These are phyloP conservation scores for Gryllus bimaculatus DNA, from an alignment of 1,140 invertebrate genomes.

Conservation along the genomic window DNA sequence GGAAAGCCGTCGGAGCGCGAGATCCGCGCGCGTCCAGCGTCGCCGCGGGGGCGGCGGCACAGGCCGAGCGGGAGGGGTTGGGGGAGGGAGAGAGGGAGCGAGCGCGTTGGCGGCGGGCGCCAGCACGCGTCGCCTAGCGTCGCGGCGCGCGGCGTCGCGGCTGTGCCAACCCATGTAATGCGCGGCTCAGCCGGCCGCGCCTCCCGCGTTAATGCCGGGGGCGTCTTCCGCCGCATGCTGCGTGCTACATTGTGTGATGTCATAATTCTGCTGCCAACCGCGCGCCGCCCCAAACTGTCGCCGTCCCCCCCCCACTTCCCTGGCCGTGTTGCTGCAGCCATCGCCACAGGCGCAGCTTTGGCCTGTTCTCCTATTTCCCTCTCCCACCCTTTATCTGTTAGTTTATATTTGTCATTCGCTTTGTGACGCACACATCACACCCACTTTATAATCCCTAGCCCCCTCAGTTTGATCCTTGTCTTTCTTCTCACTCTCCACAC, in stretches of 20 bases:
- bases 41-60: no score
- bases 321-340: no score
- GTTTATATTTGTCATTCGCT: no score
- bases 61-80: neutral
- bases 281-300: neutral
- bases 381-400: no score
- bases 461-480: no score
- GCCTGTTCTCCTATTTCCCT: no score
- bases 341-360: no score
- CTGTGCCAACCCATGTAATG: neutral
- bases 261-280: neutral
- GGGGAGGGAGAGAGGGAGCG: neutral
- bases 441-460: neutral
- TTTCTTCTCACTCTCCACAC: neutral
- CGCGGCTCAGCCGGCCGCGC: neutral
- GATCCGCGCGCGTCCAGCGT: neutral
- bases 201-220: neutral
- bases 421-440: no score
- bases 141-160: neutral
- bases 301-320: no score
- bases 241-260: neutral
- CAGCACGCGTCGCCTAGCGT: neutral
- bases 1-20: no score
- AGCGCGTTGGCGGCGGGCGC: neutral
- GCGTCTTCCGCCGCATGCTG: slow-evolving; percentile 1